Evolutionary conservation across 2,113 vertebrate species (phyloP), one percentile per base, ranked within the genome.

Genomic region (Microtus richardsoni): DNA sequence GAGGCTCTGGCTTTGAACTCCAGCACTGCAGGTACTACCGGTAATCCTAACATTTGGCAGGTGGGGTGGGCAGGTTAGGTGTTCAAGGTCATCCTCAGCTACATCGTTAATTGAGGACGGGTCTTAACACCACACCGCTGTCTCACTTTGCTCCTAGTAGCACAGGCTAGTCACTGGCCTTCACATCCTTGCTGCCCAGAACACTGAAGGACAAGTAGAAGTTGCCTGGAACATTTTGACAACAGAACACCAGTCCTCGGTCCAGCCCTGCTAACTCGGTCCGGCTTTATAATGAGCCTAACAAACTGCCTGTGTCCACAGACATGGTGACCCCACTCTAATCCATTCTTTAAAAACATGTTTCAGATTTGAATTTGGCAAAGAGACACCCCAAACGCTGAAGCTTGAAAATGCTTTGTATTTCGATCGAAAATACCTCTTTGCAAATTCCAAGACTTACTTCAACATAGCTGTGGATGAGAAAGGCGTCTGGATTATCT

Each of bases 381-480:
- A 97, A 58, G 97, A 97, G 94, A 98, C 92, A 4, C 96, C 99
- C 91, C 97, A 98, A 88, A 98, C 93, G 0, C 98, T 99, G 92
- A 89, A 75, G 3, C 98, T 99, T 2, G 97, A 99, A 41, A 99
- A 99, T 3, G 99, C 99, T 49, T 96, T 99, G 24, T 98, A 99
- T 97, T 98, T 99, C 8, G 99, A 98, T 94, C 98, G 99, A 33
- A 99, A 99, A 93, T 99, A 99, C 97, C 99, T 99, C 96, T 99
- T 99, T 77, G 97, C 98, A 2, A 99, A 99, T 97, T 99, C 99
- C 26, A 99, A 99, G 98, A 99, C 99, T 0, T 99, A 99, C 96
- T 99, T 99, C 98, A 99, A 99, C 24, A 2, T 99, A n/a, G 99
- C 99, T 2, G 98, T 98, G 10, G 99, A 99, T 28, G 99, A 99